A percentile compares a stretch with the other conserved stretches of the same genome.
These are phyloP conservation scores for Pelagia noctiluca DNA, from an alignment of 30 jellyfish, hydroid and myxozoan species.

Conservation along the genomic window DNA sequence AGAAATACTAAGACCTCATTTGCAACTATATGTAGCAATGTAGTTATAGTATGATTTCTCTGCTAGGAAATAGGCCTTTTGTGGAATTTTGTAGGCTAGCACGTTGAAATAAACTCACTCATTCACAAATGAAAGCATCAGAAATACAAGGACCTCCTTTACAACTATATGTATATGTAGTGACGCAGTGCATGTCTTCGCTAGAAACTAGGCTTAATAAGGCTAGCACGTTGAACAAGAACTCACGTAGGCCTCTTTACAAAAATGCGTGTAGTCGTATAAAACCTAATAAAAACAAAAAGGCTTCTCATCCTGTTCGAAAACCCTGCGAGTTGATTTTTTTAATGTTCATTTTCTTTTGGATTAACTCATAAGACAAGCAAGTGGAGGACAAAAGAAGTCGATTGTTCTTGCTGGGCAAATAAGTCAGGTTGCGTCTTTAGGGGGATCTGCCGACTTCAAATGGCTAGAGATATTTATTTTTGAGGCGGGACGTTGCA, in stretches of 20 bases:
- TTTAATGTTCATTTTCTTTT: slow-evolving; percentile 34
- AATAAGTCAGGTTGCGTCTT: slow-evolving; percentile 67
- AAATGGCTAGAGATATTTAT: slow-evolving; percentile 22
- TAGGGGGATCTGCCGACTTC: slow-evolving; percentile 35
- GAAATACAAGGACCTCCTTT: background rate
- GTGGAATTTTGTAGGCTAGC: too few species aligned
- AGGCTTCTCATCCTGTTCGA: slow-evolving; percentile 42
- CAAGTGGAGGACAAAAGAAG: slow-evolving; percentile 40
- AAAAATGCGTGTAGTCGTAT: too few species aligned
- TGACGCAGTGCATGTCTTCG: too few species aligned
- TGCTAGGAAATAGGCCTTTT: too few species aligned
- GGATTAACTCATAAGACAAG: slow-evolving; percentile 51
- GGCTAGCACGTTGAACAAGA: too few species aligned
- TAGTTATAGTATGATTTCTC: too few species aligned
- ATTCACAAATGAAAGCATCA: slow-evolving; percentile 7
- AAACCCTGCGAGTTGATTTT: slow-evolving; percentile 18
- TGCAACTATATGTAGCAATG: too few species aligned
- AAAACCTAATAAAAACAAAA: slow-evolving; percentile 40
- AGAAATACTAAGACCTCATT: too few species aligned
- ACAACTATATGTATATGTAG: too few species aligned
- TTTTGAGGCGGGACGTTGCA: slow-evolving; percentile 71
- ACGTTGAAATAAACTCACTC: too few species aligned
- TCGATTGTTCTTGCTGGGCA: slow-evolving; percentile 44
- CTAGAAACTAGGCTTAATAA: too few species aligned
- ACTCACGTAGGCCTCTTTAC: too few species aligned